A percentile compares a stretch with the other conserved stretches of the same genome.
Conservation (phyloP, 2,797 vertebrate species). For the Siniperca scherzeri region DNA sequence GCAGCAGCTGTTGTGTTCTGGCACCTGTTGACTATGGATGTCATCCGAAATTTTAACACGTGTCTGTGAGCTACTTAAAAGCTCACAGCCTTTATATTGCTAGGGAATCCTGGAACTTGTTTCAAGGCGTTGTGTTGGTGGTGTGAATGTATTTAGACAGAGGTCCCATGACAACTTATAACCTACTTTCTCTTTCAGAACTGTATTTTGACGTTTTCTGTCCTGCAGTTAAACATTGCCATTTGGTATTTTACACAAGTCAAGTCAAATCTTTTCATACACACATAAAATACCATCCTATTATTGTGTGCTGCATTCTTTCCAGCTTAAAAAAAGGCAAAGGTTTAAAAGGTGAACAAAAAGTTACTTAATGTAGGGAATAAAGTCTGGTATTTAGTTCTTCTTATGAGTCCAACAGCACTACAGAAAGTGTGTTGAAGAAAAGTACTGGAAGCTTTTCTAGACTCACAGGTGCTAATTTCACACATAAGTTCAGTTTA, state of each 20-base stretch:
- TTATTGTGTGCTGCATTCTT: neutral
- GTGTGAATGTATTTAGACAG: slow-evolving; percentile 53
- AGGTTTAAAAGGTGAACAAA: slow-evolving; percentile 6
- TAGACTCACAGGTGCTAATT: neutral
- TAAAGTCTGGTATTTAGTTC: neutral
- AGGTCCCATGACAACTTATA: slow-evolving; percentile 47
- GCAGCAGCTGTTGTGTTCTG: slow-evolving; percentile 62
- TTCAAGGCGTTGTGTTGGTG: slow-evolving; percentile 35
- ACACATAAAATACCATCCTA: neutral
- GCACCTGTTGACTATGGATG: slow-evolving; percentile 57
- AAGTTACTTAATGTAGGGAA: neutral
- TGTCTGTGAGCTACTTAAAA: slow-evolving; percentile 40
- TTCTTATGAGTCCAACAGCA: neutral
- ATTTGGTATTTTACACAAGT: slow-evolving; percentile 58
- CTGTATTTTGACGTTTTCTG: slow-evolving; percentile 69
- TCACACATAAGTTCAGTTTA: neutral
- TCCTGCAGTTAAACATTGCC: slow-evolving; percentile 55
- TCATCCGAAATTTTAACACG: slow-evolving; percentile 51
- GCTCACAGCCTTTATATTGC: slow-evolving; percentile 20
- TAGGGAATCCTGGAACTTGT: slow-evolving; percentile 35
- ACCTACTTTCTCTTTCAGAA: slow-evolving; percentile 52
- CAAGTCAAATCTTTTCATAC: slow-evolving; percentile 55
- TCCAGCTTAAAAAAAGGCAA: neutral
- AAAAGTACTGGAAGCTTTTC: neutral
- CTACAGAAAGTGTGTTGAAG: neutral